A percentile compares a stretch with the other conserved stretches of the same genome.
These are phyloP conservation scores for Engraulis encrasicolus DNA, from an alignment of 2,113 vertebrate genomes.

Conservation along the genomic window DNA sequence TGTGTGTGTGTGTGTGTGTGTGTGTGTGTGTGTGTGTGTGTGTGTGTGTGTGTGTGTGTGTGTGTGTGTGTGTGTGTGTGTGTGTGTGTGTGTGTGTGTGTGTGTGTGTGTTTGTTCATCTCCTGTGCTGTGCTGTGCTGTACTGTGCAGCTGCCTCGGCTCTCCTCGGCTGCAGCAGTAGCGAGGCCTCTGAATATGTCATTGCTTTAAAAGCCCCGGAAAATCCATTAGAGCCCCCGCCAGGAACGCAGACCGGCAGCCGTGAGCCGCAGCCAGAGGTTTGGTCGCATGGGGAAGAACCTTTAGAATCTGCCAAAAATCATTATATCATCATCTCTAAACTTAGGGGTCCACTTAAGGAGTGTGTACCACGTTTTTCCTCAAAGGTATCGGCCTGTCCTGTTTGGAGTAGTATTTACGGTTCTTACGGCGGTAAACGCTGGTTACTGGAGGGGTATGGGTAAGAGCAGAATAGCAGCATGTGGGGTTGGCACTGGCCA, in stretches of 20 bases:
- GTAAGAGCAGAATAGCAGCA: not conserved
- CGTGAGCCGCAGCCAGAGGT: not conserved
- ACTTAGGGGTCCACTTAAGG: constrained; percentile 14
- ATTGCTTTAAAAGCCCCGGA: constrained; percentile 18
- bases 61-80: no score
- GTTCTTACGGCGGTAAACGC: not conserved
- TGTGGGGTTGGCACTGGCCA: not conserved
- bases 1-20: no score
- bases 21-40: no score
- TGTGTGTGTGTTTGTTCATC: no score
- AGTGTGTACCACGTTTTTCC: constrained; percentile 6
- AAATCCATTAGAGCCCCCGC: constrained; percentile 16
- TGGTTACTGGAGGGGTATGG: not conserved
- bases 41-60: no score
- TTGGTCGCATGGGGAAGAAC: constrained; percentile 17
- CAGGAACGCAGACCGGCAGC: not conserved
- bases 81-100: no score
- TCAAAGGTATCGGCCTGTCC: not conserved
- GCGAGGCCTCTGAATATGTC: not conserved
- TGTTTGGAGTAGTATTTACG: not conserved
- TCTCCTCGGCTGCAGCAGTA: not conserved
- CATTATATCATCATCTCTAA: constrained; percentile 15
- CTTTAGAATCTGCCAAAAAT: constrained; percentile 14
- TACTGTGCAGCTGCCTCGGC: not conserved
- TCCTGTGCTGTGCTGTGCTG: no score